Evolutionary conservation across 2,113 vertebrate species (phyloP).

Genomic region (Istiophorus platypterus): DNA sequence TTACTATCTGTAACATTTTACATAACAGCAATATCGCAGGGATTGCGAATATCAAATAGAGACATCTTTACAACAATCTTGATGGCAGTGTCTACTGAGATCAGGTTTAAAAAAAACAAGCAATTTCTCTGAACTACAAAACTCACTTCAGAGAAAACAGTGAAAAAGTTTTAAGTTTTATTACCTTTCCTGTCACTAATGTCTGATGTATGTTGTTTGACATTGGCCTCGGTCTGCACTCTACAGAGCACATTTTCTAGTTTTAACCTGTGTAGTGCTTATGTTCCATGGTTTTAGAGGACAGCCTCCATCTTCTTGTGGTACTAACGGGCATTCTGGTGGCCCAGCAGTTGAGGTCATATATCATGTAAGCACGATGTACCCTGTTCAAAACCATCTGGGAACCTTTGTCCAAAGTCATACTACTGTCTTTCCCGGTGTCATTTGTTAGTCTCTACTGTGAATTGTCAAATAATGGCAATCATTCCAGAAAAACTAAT

Average conservation of each 20-base stretch:
- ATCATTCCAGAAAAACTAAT: background rate
- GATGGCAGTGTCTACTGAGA: background rate
- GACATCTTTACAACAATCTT: background rate
- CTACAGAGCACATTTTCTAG: no score
- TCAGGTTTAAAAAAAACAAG: background rate
- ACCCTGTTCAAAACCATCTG: background rate
- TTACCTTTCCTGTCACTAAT: no score
- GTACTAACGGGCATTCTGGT: background rate
- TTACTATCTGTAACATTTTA: slow-evolving; percentile 11
- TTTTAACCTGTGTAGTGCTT: background rate
- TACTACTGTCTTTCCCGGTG: background rate
- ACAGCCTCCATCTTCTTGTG: background rate
- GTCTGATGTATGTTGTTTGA: no score
- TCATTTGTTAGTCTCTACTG: background rate
- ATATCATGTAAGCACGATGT: background rate
- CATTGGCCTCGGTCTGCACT: no score
- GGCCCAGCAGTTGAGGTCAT: slow-evolving; percentile 7
- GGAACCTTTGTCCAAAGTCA: background rate
- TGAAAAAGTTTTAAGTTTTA: background rate
- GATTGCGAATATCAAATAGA: background rate
- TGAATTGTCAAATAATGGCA: background rate
- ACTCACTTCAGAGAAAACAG: background rate
- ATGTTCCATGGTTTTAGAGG: background rate
- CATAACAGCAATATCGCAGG: background rate
- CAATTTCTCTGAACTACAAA: background rate